phyloP scores from a whole-genome alignment of 2,113 vertebrate species.

The Rafetus swinhoei region DNA sequence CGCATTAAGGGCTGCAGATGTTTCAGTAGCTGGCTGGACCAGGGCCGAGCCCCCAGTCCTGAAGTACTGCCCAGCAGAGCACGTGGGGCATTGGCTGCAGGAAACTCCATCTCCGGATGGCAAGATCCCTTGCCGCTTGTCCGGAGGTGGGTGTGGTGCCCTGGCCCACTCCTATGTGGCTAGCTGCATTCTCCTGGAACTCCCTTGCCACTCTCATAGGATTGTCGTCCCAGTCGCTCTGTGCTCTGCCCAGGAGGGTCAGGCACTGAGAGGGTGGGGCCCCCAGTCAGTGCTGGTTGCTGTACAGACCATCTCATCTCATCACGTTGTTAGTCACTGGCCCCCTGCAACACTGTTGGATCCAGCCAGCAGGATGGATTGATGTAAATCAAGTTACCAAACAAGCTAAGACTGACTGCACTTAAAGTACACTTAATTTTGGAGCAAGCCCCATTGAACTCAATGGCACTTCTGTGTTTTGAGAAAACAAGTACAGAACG shows the following conservation, averaged over 20 bases:
- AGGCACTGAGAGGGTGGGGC: too few relatives aligned
- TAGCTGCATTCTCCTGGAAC: neutral
- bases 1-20: too few relatives aligned
- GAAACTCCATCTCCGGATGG: neutral
- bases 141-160: neutral
- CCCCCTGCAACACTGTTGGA: neutral
- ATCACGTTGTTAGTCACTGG: accelerated
- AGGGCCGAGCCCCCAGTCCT: too few relatives aligned
- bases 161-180: neutral
- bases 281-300: neutral
- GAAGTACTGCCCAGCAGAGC: too few relatives aligned
- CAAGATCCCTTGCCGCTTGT: too few relatives aligned
- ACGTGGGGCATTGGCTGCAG: neutral
- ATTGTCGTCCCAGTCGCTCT: neutral
- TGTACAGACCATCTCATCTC: neutral
- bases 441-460: too few relatives aligned
- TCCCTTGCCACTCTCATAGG: neutral
- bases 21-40: too few relatives aligned
- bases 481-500: too few relatives aligned
- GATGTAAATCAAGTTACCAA: too few relatives aligned
- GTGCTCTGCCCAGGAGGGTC: neutral
- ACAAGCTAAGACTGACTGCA: too few relatives aligned
- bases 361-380: neutral
- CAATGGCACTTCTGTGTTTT: too few relatives aligned
- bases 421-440: too few relatives aligned